Conservation (phyloP, 1,140 invertebrate genomes). For the Thaumatotibia leucotreta region DNA sequence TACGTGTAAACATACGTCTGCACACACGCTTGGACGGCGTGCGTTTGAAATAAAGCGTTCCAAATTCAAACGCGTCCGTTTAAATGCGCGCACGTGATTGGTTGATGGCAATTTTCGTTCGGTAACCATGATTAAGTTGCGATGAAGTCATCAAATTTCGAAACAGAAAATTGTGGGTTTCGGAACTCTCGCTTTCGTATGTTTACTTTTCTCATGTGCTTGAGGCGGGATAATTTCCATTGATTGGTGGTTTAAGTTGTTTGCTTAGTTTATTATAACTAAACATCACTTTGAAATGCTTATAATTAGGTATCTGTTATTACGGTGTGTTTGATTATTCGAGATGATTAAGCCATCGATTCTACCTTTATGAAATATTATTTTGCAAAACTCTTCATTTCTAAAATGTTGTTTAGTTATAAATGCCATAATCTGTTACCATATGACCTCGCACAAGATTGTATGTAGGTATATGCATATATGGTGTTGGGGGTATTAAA, state of each 20-base stretch:
- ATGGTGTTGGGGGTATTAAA: not conserved
- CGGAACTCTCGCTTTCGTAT: constrained; percentile 47
- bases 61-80: constrained; percentile 43
- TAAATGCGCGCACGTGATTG: constrained; percentile 37
- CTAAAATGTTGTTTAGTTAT: not conserved
- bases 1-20: constrained; percentile 42
- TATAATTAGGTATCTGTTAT: constrained; percentile 5
- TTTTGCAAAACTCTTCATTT: not conserved
- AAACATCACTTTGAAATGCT: not conserved
- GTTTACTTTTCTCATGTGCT: constrained; percentile 54
- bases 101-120: constrained; percentile 35
- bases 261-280: constrained; percentile 6
- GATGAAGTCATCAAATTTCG: constrained; percentile 62
- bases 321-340: not conserved
- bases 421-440: not conserved
- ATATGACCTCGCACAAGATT: not conserved
- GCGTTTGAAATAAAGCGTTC: constrained; percentile 39
- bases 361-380: not conserved
- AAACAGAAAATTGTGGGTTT: constrained; percentile 47
- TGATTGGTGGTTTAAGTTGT: not conserved
- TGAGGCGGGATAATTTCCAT: constrained; percentile 24
- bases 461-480: not conserved
- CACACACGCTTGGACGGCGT: constrained; percentile 26
- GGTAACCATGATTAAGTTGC: constrained; percentile 47
- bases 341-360: constrained; percentile 38